Evolutionary conservation across 1,140 invertebrate species (phyloP).

Genomic region (Saccostrea cuccullata): DNA sequence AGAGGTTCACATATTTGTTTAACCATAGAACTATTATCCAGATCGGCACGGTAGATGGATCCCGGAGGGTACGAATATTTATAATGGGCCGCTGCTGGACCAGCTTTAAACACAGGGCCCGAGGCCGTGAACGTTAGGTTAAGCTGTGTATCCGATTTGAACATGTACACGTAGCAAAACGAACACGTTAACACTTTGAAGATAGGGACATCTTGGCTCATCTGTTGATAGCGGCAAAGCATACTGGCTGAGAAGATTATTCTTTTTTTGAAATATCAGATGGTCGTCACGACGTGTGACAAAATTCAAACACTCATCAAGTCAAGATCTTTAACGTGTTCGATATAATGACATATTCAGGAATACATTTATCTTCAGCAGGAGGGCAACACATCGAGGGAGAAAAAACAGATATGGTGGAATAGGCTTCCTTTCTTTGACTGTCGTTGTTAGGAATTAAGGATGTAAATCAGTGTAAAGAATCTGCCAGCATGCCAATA

Average conservation of each 20-base stretch:
- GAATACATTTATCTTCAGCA: not conserved
- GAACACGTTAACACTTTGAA: not conserved
- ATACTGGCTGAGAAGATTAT: not conserved
- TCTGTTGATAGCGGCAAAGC: not conserved
- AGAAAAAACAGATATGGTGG: not conserved
- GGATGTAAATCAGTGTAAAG: not conserved
- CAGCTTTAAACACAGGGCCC: not conserved
- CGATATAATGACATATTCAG: not conserved
- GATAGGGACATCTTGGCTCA: constrained; percentile 3
- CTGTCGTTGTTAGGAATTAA: not conserved
- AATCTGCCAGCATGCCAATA: not conserved
- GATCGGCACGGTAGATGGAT: not conserved
- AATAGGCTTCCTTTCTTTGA: not conserved
- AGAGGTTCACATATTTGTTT: constrained; percentile 13
- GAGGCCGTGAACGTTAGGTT: not conserved
- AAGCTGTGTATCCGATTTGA: not conserved
- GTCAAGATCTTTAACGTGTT: not conserved
- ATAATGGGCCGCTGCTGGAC: not conserved
- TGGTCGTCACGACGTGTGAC: not conserved
- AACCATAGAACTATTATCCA: constrained; percentile 27
- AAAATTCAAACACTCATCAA: not conserved
- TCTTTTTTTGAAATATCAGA: not conserved
- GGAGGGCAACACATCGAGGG: not conserved
- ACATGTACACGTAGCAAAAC: constrained; percentile 18
- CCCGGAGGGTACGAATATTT: not conserved